Base-by-base conservation (phyloP, 2,113 vertebrate species). In the Oreochromis niloticus region DNA sequence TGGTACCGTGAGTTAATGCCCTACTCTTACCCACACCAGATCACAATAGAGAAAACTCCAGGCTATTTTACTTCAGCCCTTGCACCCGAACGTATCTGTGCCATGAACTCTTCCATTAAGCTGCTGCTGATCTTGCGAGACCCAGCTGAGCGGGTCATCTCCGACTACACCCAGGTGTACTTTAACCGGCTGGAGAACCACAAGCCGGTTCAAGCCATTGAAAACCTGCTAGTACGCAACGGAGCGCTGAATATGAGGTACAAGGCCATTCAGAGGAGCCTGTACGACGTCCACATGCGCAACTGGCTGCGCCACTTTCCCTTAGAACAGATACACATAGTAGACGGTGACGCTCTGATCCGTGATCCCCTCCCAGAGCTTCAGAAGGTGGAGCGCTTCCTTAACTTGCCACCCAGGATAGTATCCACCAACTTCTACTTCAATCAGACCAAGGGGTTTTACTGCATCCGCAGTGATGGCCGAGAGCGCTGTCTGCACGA, bases 381-480 rank as follows among this genome's bases (percentile, higher is more conserved):
- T 73, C 97, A 97, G 91, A 97, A 97, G 92, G 98, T 98, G 82
- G 98, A 98, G 93, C 96, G 89, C 17, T 98, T 98, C 93, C 96
- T 98, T 56, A 97, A 97, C 90, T 95, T 98, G 90, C 97, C 97
- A 3, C 97, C 98, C 3, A 95, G 96, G 96, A 98, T 98, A 92
- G 91, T 97, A 59, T 95, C 97, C 89, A 97, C 97, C 94, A 98
- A 98, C 95, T 98, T 98, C 96, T 98, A 98, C 95, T 98, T 98
- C 94, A 98, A 98, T 94, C 98, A 98, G 91, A 98, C 98, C 83
- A 98, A 98, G 95, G 98, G 98, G 82, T 98, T 98, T 91, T 98
- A 97, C 95, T 98, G 98, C 82, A 98, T 98, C 92, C 97, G 98
- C 81, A 98, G 97, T 16, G 98, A 98, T 4, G 98, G 98, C 16